A percentile compares a stretch with the other conserved stretches of the same genome.
Evolutionary conservation across 2,113 vertebrate species (phyloP).

Genomic region (Damaliscus lunatus): DNA sequence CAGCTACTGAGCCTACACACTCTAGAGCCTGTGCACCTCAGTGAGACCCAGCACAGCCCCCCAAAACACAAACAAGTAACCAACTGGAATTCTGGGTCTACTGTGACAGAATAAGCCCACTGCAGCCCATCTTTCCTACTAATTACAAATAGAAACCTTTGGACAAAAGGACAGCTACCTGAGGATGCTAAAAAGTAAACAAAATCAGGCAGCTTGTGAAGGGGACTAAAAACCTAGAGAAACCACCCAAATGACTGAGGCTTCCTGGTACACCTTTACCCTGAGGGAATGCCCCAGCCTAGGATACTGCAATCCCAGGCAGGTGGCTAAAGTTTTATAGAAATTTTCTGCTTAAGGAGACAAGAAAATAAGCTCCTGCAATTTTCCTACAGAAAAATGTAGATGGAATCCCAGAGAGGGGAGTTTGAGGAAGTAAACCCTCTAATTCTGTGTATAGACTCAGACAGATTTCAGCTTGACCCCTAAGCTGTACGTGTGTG

Average conservation of each 20-base stretch:
- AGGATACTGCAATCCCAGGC: background rate
- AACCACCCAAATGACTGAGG: background rate
- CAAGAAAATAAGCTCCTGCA: background rate
- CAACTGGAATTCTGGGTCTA: background rate
- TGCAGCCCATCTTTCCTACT: background rate
- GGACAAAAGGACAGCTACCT: background rate
- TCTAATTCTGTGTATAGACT: background rate
- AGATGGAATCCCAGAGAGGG: background rate
- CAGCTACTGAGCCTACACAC: background rate
- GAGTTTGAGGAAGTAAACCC: background rate
- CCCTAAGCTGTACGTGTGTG: accelerated
- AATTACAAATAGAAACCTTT: background rate
- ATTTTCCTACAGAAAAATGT: background rate
- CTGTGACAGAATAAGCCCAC: accelerated
- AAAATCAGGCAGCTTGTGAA: background rate
- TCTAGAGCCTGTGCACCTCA: background rate
- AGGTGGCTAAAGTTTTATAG: background rate
- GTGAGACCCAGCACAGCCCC: background rate
- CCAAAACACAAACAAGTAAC: background rate
- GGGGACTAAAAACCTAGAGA: background rate
- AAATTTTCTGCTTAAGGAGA: background rate
- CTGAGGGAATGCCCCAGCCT: background rate
- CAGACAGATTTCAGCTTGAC: background rate
- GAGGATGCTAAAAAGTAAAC: background rate
- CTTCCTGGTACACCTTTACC: background rate